A percentile compares a stretch with the other conserved stretches of the same genome.
Evolutionary conservation across 1,140 invertebrate species (phyloP).

Genomic region (Lithobius niger): DNA sequence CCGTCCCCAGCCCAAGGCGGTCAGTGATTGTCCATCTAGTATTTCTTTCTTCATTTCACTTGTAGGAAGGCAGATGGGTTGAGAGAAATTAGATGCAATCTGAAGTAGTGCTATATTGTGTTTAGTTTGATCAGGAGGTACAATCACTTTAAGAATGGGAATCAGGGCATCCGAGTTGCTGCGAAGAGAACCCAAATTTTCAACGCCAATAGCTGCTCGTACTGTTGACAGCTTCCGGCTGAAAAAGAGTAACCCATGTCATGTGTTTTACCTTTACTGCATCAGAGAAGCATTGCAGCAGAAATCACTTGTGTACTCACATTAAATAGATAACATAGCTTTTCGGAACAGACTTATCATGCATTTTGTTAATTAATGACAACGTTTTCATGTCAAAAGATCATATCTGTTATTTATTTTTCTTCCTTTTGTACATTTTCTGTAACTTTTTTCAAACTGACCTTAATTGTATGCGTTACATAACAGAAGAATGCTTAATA

Average conservation of each 20-base stretch:
- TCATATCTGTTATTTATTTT: too few relatives aligned
- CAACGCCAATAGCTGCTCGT: neutral
- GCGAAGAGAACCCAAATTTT: neutral
- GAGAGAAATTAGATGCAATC: neutral
- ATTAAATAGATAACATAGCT: too few relatives aligned
- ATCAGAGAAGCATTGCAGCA: too few relatives aligned
- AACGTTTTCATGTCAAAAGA: too few relatives aligned
- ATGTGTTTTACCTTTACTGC: too few relatives aligned
- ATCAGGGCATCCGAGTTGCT: neutral
- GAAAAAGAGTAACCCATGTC: neutral
- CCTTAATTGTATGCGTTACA: too few relatives aligned
- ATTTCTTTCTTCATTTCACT: neutral
- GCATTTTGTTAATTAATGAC: too few relatives aligned
- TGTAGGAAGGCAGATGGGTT: neutral
- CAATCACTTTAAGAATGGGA: neutral
- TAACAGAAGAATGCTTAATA: too few relatives aligned
- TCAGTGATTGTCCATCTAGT: neutral
- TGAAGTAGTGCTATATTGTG: neutral
- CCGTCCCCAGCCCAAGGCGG: neutral
- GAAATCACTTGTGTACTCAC: too few relatives aligned
- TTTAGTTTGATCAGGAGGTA: neutral
- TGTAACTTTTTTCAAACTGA: too few relatives aligned
- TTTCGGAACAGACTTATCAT: too few relatives aligned
- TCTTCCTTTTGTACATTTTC: too few relatives aligned
- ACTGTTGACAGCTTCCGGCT: neutral